phyloP scores from a whole-genome alignment of 2,888 invertebrate species.

The Loripinus fragilis region DNA sequence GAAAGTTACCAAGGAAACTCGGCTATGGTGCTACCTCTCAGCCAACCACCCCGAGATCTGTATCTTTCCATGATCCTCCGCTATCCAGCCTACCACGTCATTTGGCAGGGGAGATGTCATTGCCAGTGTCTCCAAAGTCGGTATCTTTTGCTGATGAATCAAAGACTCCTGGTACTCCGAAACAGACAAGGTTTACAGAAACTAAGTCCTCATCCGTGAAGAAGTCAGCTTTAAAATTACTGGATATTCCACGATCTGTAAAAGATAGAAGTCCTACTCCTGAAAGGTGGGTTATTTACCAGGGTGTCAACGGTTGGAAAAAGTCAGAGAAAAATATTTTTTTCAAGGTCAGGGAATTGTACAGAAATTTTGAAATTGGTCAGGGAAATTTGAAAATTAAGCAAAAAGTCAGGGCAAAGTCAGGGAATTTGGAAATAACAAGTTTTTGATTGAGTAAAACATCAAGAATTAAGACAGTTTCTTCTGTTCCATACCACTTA shows the following conservation, averaged over 20 bases:
- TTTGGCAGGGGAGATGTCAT: constrained; percentile 42
- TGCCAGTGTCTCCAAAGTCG: constrained; percentile 56
- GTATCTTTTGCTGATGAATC: constrained; percentile 56
- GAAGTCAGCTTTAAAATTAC: constrained; percentile 28
- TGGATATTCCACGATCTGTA: constrained; percentile 50
- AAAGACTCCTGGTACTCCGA: constrained; percentile 57
- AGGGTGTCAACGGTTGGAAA: no score
- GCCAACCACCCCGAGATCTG: constrained; percentile 50
- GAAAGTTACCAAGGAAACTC: constrained; percentile 47
- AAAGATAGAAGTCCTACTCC: constrained; percentile 72
- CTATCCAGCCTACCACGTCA: constrained; percentile 53
- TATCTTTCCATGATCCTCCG: constrained; percentile 42
- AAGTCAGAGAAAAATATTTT: no score
- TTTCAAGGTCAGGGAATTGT: no score
- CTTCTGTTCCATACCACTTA: no score
- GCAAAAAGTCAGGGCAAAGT: no score
- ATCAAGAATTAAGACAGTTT: no score
- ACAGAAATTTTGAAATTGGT: no score
- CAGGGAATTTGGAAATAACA: no score
- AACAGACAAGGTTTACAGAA: constrained; percentile 68
- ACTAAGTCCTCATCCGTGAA: constrained; percentile 21
- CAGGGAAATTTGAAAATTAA: no score
- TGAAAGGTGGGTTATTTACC: constrained; percentile 66
- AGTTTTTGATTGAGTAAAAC: no score
- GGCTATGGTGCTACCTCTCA: constrained; percentile 49